Evolutionary conservation across 2,888 invertebrate species (phyloP).

Genomic region (Nebria brevicollis): DNA sequence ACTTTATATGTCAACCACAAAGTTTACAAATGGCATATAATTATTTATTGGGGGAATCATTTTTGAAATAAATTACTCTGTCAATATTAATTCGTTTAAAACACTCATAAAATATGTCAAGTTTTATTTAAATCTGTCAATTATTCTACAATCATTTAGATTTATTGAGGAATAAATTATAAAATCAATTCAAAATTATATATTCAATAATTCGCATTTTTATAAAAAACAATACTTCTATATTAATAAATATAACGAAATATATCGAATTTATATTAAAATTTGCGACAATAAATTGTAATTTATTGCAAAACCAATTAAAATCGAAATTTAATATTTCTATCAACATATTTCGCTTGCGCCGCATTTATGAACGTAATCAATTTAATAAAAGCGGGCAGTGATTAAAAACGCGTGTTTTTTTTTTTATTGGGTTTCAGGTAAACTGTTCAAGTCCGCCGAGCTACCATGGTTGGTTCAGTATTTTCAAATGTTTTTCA

Average conservation of each 20-base stretch:
- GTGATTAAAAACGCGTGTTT: too few species aligned
- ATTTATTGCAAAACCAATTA: too few species aligned
- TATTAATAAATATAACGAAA: too few species aligned
- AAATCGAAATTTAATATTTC: too few species aligned
- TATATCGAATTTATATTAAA: too few species aligned
- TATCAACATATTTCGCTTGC: too few species aligned
- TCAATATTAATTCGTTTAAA: neutral
- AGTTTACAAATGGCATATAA: neutral
- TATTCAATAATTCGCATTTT: too few species aligned
- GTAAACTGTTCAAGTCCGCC: constrained; percentile 89
- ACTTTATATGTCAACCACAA: neutral
- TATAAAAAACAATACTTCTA: too few species aligned
- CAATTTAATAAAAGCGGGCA: neutral
- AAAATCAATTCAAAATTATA: neutral
- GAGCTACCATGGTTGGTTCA: constrained; percentile 88
- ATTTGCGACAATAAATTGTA: too few species aligned
- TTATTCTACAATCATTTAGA: neutral
- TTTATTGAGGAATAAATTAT: neutral
- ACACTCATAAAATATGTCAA: neutral
- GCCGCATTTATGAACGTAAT: neutral
- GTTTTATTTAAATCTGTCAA: neutral
- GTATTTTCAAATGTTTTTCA: constrained; percentile 95
- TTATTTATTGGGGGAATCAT: neutral
- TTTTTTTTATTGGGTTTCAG: constrained; percentile 60
- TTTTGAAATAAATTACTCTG: neutral